A percentile compares a stretch with the other conserved stretches of the same genome.
phyloP scores from a whole-genome alignment of 1,140 invertebrate genomes.

The Maniola jurtina region DNA sequence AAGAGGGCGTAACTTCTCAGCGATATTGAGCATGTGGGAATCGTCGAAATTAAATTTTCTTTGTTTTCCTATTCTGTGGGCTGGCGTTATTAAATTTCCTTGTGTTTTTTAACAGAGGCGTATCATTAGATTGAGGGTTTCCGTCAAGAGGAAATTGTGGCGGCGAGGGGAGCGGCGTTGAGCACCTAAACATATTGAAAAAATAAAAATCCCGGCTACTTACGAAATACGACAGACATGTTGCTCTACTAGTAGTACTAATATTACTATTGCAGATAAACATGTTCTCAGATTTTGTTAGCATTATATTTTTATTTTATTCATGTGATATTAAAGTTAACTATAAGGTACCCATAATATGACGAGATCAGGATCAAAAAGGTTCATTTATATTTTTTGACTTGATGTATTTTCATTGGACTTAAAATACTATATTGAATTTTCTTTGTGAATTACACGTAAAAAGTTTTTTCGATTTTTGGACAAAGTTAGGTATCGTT shows the following conservation, averaged over 20 bases:
- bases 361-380: too few species aligned
- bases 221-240: conserved; percentile 37
- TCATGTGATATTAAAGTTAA: too few species aligned
- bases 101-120: conserved; percentile 79
- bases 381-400: too few species aligned
- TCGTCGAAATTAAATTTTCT: conserved; percentile 77
- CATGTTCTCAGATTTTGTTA: too few species aligned
- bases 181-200: conserved; percentile 77
- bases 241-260: conserved; percentile 40
- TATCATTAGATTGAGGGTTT: conserved; percentile 80
- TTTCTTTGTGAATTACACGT: too few species aligned
- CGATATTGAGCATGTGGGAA: conserved; percentile 76
- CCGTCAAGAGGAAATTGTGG: conserved; percentile 78
- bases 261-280: too few species aligned
- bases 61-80: conserved; percentile 70
- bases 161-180: conserved; percentile 63
- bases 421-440: too few species aligned
- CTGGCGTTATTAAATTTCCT: conserved; percentile 79
- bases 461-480: too few species aligned
- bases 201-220: conserved; percentile 76
- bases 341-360: too few species aligned
- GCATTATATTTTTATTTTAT: too few species aligned
- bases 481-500: too few species aligned
- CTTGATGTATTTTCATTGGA: too few species aligned
- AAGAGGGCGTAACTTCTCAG: conserved; percentile 55